Evolutionary conservation across 2,888 invertebrate species (phyloP).

Genomic region (Perdita meconis): DNA sequence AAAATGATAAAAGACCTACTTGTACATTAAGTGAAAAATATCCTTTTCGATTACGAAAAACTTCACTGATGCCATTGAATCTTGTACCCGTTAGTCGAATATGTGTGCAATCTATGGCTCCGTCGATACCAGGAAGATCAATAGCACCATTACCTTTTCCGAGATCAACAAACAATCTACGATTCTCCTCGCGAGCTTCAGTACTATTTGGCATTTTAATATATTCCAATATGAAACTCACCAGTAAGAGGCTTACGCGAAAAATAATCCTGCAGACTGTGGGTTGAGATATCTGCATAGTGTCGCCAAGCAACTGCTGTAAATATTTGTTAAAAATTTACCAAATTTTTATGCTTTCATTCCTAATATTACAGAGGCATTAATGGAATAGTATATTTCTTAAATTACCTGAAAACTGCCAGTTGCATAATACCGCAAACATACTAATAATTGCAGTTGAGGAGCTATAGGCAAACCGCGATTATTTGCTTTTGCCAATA

Average conservation of each 20-base stretch:
- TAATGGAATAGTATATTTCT: background rate
- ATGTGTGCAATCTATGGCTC: background rate
- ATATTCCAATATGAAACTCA: background rate
- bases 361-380: background rate
- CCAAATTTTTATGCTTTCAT: background rate
- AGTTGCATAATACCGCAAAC: background rate
- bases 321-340: background rate
- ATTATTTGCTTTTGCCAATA: background rate
- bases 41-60: background rate
- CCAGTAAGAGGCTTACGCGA: background rate
- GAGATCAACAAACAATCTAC: background rate
- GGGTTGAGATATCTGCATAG: background rate
- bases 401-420: background rate
- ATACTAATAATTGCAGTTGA: background rate
- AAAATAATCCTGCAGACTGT: background rate
- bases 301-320: background rate
- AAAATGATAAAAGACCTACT: background rate
- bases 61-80: background rate
- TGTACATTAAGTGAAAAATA: constrained; percentile 1
- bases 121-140: background rate
- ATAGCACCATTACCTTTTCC: background rate
- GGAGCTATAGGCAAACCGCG: background rate
- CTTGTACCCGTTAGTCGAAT: background rate
- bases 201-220: background rate
- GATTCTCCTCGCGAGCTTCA: background rate